Evolutionary conservation across 2,797 vertebrate genomes (phyloP).

Genomic region (Crenuchus spilurus): DNA sequence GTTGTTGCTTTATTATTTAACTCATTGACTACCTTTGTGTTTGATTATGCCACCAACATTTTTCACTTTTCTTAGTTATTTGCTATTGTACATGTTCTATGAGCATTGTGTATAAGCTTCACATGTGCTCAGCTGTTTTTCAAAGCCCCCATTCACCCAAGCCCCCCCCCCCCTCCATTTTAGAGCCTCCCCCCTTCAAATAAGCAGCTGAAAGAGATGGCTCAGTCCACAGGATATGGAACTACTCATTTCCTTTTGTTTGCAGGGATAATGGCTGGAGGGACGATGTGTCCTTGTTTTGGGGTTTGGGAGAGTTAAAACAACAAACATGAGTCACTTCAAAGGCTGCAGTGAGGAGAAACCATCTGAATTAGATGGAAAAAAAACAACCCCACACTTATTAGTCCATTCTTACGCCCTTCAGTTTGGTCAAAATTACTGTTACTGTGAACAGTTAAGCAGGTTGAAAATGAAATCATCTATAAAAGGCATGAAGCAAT

Average conservation of each 20-base stretch:
- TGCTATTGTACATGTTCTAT: background rate
- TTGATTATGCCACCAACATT: too few relatives aligned
- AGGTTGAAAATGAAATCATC: too few relatives aligned
- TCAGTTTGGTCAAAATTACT: too few relatives aligned
- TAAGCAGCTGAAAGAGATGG: constrained; percentile 54
- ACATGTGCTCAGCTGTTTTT: constrained; percentile 32
- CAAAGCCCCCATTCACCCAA: constrained; percentile 42
- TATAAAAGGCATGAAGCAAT: too few relatives aligned
- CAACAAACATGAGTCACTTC: constrained; percentile 59
- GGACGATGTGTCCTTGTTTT: constrained; percentile 46
- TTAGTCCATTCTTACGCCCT: too few relatives aligned
- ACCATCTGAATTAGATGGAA: constrained; percentile 27
- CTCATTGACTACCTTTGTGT: too few relatives aligned
- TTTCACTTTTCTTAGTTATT: background rate
- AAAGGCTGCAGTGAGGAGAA: constrained; percentile 37
- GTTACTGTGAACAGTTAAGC: too few relatives aligned
- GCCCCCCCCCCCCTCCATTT: background rate
- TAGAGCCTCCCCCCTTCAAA: constrained; percentile 33
- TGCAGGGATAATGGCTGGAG: constrained; percentile 53
- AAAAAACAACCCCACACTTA: background rate
- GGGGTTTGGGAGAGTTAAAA: constrained; percentile 51
- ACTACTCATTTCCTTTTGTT: constrained; percentile 64
- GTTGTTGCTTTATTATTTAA: too few relatives aligned
- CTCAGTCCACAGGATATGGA: constrained; percentile 58
- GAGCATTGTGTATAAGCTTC: background rate